These are phyloP conservation scores for Chloromyia formosa DNA, from an alignment of 2,888 invertebrate genomes.

Conservation along the genomic window DNA sequence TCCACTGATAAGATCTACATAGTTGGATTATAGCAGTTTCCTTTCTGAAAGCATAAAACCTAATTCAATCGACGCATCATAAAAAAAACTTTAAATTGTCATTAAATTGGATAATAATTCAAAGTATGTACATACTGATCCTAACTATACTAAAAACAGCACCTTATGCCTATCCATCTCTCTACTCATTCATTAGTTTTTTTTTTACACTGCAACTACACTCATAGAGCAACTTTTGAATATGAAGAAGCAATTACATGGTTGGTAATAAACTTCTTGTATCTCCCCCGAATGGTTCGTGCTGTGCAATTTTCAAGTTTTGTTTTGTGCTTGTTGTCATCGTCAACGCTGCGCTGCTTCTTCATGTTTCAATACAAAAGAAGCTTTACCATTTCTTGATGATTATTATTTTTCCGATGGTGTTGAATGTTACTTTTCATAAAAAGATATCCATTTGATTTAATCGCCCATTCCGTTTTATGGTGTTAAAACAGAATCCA, in stretches of 20 bases:
- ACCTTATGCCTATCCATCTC: conserved; percentile 5
- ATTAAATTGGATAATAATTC: conserved; percentile 27
- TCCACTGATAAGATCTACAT: too few species aligned
- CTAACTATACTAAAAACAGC: not conserved
- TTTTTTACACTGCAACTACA: too few species aligned
- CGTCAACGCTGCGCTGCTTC: not conserved
- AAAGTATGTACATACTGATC: conserved; percentile 8
- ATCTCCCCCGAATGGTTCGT: conserved; percentile 32
- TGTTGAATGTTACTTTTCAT: not conserved
- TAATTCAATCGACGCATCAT: not conserved
- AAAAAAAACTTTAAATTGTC: conserved; percentile 13
- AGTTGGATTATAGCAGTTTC: too few species aligned
- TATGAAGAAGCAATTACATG: conserved; percentile 41
- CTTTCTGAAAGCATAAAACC: not conserved
- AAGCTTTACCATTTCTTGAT: not conserved
- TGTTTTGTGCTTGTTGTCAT: conserved; percentile 31
- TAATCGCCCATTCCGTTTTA: conserved; percentile 31
- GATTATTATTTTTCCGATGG: conserved; percentile 9
- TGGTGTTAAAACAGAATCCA: conserved; percentile 45
- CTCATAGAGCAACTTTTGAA: not conserved
- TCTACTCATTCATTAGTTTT: conserved; percentile 24
- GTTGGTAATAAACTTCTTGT: conserved; percentile 42
- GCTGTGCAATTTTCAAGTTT: conserved; percentile 43
- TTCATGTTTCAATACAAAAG: not conserved
- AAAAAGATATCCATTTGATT: conserved; percentile 28